Evolutionary conservation across 2,888 invertebrate species (phyloP), one percentile per base, ranked within the genome.

Genomic region (Matsumyia berberina): DNA sequence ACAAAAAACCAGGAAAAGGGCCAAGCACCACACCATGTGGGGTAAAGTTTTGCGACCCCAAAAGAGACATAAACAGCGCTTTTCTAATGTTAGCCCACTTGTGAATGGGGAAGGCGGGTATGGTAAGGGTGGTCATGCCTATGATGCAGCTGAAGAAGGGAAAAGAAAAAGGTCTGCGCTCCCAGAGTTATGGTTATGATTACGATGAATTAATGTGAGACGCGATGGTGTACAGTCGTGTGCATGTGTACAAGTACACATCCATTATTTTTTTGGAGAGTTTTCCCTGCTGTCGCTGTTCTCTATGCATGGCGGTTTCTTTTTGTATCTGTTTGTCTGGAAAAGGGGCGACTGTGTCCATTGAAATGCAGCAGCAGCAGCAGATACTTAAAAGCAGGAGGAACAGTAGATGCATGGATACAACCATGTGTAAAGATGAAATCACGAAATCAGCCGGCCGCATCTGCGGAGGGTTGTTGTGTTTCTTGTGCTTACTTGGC

Each of bases 191-290:
- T 85, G 85, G 80, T 85, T 85, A 85, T 76, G 85, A 85, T 85
- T 80, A 85, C 85, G 70, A 80, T 85, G 85, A 85, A 85, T 85
- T 80, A 85, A 80, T 85, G 85, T 85, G 85, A 70, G 85, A 85
- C 74, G 80, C 64, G 83, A 73, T 79, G 83, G 66, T 31, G 62
- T 73, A 83, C 79, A 79, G 64, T 79, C 64, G 51, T 72, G 51
- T 72, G 53, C 67, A 73, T 78, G 60, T 77, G 49, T 67, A n/a
- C 53, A 64, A 64, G 51, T 55, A 72, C 57, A 78, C 53, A 42
- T 82, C 67, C 82, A 82, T 62, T 82, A 46, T 81, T 46, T 39
- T 55, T 82, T 67, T 74, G 33, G 51, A 79, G 79, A 62, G 79
- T 51, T 74, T 79, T 79, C 33, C 62, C 39, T 53, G 67, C 29